Base-by-base conservation (phyloP, 2,888 invertebrate genomes). In the Omphaloscelis lunosa region DNA sequence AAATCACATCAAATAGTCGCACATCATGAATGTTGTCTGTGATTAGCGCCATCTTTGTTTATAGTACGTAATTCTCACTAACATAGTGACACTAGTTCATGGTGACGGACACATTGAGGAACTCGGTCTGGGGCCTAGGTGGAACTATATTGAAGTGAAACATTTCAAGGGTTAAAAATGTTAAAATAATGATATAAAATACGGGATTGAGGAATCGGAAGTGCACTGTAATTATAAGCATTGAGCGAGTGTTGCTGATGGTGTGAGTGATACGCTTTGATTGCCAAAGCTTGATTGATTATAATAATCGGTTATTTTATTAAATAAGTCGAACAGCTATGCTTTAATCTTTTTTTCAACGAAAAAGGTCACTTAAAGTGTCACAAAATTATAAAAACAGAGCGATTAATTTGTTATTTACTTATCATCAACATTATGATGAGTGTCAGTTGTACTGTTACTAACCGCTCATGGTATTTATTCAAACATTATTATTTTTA, bases 291-390 rank as follows among this genome's bases (percentile, higher is more conserved):
- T 93, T 90, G 84, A 86, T 89, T 90, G 89, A 87, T 89, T 89
- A 89, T 87, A 84, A 79, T 85, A 86, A 86, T 86, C 78, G 82
- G 77, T 86, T 81, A 88, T 86, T 89, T 86, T 88, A 84, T 84
- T 84, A 80, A 80, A 75, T 84, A 85, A 87, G 83, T 88, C 84
- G 79, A 84, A 80, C 85, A 79, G 79, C 86, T 86, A 88, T 90
- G 89, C 88, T 90, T 92, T 92, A 90, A 91, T 87, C 85, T 87
- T 89, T 87, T 89, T 89, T 86, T 93, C 90, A 91, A 91, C 90
- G 92, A 93, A 92, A 92, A 91, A 92, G 92, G 92, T 94, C 94
- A 95, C 95, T 95, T 86, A 92, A 93, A 94, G 94, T 95, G 95
- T 94, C 94, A 93, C 93, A 93, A 94, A 83, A 82, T 69, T 83